A percentile compares a stretch with the other conserved stretches of the same genome.
phyloP scores from a whole-genome alignment of 2,113 vertebrate species.

The Podarcis muralis region DNA sequence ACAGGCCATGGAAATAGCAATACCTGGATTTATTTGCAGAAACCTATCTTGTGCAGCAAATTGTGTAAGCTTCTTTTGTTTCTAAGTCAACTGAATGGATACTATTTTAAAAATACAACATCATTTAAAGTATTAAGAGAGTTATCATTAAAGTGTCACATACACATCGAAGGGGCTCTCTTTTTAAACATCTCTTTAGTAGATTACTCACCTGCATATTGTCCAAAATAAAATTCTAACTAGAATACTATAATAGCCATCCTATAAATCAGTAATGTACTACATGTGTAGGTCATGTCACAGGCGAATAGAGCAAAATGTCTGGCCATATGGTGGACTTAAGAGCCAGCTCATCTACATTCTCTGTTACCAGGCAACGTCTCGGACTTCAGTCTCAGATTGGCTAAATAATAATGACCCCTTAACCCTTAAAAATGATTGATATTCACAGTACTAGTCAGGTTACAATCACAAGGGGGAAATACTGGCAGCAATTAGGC shows the following conservation, averaged over 20 bases:
- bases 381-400: slow-evolving; percentile 37
- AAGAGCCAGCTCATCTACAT: slow-evolving; percentile 28
- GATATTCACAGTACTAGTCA: slow-evolving; percentile 40
- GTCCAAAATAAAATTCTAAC: not conserved
- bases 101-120: not conserved
- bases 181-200: not conserved
- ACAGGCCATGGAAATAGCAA: not conserved
- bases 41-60: not conserved
- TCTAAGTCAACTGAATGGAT: not conserved
- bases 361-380: slow-evolving; percentile 48
- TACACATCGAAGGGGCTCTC: not conserved
- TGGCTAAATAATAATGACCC: slow-evolving; percentile 23
- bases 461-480: slow-evolving; percentile 11
- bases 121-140: not conserved
- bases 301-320: slow-evolving; percentile 33
- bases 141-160: not conserved
- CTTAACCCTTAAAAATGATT: slow-evolving; percentile 18
- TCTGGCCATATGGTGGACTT: slow-evolving; percentile 28
- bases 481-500: slow-evolving; percentile 9
- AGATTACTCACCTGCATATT: not conserved
- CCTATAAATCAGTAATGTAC: slow-evolving; percentile 6
- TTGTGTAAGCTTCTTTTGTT: not conserved
- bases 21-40: not conserved
- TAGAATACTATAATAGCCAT: not conserved
- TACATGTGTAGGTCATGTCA: slow-evolving; percentile 51